Evolutionary conservation across 2,113 vertebrate genomes (phyloP), one percentile per base, ranked within the genome.

Genomic region (Amphiprion ocellaris): DNA sequence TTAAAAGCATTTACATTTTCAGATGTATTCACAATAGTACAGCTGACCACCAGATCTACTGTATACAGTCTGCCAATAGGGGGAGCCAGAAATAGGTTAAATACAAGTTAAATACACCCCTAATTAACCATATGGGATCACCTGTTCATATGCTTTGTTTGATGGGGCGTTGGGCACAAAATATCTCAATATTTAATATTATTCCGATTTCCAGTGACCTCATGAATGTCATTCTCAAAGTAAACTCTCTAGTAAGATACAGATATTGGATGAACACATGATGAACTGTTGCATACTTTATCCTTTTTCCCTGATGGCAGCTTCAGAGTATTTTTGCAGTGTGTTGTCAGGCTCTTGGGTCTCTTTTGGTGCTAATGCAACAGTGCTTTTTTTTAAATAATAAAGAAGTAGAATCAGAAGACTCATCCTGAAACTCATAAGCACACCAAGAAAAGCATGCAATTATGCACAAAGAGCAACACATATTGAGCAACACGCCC

Each of bases 31-130:
- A 52, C 58, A 14, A 2, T 19, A 7, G 33, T 37, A 37, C 9
- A 37, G 33, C 33, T 37, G 33, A 37, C 33, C 7, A 37, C 6
- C 72, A 1, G 11, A 37, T 44, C 24, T 39, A 3, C 39, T 47
- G 24, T 39, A 4, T 39, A 16, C 17, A 26, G 14, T 12, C 37
- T 47, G 37, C 53, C 69, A 78, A 70, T 0, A 81, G 83, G 47
- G 50, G 83, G 63, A 54, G 73, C 74, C 50, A 80, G 2, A 4
- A 44, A 41, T 26, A 56, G 21, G 21, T 21, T 21, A 21, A 21
- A 21, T 21, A 21, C 21, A 41, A 69, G 8, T 1, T 19, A 17
- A 44, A 10, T 16, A 47, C 3, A 16, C 46, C 46, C 12, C 16
- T 5, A 17, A 37, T 9, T 2, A 9, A 9, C 7, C 33, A 37